These are phyloP conservation scores for Elymnias hypermnestra DNA, from an alignment of 1,140 invertebrate species.

Conservation along the genomic window DNA sequence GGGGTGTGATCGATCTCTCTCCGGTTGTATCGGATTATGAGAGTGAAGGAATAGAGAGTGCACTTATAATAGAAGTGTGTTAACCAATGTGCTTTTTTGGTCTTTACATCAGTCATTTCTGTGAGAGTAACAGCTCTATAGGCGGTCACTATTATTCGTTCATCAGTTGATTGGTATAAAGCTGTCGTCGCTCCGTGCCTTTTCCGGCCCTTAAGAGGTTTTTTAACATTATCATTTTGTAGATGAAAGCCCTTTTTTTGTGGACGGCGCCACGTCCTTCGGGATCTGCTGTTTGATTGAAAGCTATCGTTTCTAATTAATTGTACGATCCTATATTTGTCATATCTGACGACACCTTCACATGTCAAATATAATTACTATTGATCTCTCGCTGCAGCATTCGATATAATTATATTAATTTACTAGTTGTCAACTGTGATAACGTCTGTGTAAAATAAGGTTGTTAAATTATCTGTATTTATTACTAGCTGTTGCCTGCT, in stretches of 20 bases:
- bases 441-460: too few species aligned
- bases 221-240: constrained; percentile 21
- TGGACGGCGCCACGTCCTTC: constrained; percentile 19
- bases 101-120: background rate
- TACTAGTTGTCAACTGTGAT: too few species aligned
- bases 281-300: constrained; percentile 14
- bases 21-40: too few species aligned
- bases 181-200: constrained; percentile 26
- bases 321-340: constrained; percentile 15
- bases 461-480: too few species aligned
- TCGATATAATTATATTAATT: too few species aligned
- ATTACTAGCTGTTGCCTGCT: too few species aligned
- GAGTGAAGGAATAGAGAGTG: too few species aligned
- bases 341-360: constrained; percentile 18
- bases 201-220: constrained; percentile 26
- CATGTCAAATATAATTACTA: background rate
- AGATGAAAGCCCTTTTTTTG: constrained; percentile 20
- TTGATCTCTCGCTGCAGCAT: background rate
- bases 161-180: constrained; percentile 38
- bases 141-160: constrained; percentile 26
- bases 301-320: constrained; percentile 22
- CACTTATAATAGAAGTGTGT: too few species aligned
- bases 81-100: too few species aligned
- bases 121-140: constrained; percentile 9
- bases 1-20: too few species aligned